Conservation (phyloP, 2,113 vertebrate genomes). For the Xiphophorus maculatus region DNA sequence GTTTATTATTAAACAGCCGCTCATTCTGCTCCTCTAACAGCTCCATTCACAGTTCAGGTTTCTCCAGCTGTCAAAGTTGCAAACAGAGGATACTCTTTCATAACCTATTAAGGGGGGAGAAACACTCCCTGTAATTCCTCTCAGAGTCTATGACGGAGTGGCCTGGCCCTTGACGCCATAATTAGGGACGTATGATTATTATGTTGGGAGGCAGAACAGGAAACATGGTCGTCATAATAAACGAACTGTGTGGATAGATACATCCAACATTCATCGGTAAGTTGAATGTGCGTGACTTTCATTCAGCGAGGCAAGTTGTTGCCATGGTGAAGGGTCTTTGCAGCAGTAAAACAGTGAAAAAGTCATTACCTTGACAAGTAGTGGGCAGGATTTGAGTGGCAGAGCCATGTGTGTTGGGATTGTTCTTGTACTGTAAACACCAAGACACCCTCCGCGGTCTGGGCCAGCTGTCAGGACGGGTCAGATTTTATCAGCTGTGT, state of each 20-base stretch:
- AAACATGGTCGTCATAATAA: slow-evolving; percentile 59
- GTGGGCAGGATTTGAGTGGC: slow-evolving; percentile 45
- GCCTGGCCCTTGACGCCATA: slow-evolving; percentile 48
- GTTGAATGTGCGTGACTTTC: slow-evolving; percentile 30
- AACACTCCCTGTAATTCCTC: slow-evolving; percentile 56
- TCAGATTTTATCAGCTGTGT: slow-evolving; percentile 63
- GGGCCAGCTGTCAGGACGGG: slow-evolving; percentile 18
- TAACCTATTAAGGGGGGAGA: slow-evolving; percentile 61
- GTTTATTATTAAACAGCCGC: slow-evolving; percentile 10
- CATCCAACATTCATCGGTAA: slow-evolving; percentile 27
- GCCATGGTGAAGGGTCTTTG: slow-evolving; percentile 49
- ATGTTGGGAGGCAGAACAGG: slow-evolving; percentile 63
- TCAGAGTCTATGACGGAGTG: slow-evolving; percentile 69
- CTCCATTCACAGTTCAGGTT: slow-evolving; percentile 52
- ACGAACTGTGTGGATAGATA: slow-evolving; percentile 56
- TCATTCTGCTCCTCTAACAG: slow-evolving; percentile 17
- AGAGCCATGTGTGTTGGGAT: slow-evolving; percentile 43
- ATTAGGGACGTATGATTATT: slow-evolving; percentile 66
- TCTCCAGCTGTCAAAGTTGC: slow-evolving; percentile 61
- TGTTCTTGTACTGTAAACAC: slow-evolving; percentile 19
- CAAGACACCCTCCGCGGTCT: neutral
- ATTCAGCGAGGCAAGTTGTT: slow-evolving; percentile 49
- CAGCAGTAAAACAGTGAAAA: slow-evolving; percentile 10
- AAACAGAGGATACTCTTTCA: slow-evolving; percentile 68
- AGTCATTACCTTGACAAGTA: slow-evolving; percentile 1